phyloP scores from a whole-genome alignment of 2,113 vertebrate species.

The Rutilus rutilus region DNA sequence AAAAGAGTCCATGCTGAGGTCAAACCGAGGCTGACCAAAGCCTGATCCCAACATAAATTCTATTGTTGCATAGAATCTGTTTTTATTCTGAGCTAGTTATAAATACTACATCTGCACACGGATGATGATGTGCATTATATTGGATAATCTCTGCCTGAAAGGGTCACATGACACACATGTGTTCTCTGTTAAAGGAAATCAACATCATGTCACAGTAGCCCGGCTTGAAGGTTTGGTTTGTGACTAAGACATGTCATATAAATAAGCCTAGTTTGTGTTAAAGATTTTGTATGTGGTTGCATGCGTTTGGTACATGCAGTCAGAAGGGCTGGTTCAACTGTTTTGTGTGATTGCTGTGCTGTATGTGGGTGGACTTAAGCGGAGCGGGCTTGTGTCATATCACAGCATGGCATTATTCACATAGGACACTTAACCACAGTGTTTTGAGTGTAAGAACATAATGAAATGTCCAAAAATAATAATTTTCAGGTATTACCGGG shows the following conservation, averaged over 20 bases:
- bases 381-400: constrained; percentile 31
- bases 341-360: constrained; percentile 17
- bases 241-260: not conserved
- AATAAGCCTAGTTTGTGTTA: constrained; percentile 11
- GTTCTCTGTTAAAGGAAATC: constrained; percentile 60
- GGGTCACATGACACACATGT: constrained; percentile 29
- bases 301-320: constrained; percentile 27
- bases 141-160: constrained; percentile 1
- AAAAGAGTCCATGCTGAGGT: not conserved
- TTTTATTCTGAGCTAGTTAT: not conserved
- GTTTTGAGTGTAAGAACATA: not conserved
- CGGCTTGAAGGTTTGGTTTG: not conserved
- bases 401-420: constrained; percentile 42
- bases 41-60: not conserved
- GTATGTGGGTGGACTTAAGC: constrained; percentile 47
- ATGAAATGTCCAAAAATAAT: not conserved
- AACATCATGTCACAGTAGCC: constrained; percentile 28
- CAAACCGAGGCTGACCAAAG: not conserved
- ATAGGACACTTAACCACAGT: constrained; percentile 11
- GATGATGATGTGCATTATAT: constrained; percentile 58
- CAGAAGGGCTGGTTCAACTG: constrained; percentile 32
- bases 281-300: not conserved
- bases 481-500: not conserved
- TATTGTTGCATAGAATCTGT: not conserved
- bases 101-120: constrained; percentile 55